Conservation (phyloP, 2,888 invertebrate species). For the Boloria euphrosyne region DNA sequence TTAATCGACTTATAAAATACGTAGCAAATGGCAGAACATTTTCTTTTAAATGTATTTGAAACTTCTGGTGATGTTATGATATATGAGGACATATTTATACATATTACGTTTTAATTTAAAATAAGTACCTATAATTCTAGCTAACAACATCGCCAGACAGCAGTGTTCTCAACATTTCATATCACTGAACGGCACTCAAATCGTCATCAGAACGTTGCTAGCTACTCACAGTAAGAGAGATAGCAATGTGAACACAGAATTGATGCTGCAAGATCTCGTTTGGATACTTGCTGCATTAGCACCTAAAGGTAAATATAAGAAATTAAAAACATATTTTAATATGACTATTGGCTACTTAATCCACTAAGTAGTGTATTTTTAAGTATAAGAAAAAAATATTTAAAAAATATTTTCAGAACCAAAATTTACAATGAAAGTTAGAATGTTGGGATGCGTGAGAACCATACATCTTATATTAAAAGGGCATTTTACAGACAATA, state of each 20-base stretch:
- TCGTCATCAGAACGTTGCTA: conserved; percentile 79
- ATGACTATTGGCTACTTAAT: no score
- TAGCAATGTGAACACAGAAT: conserved; percentile 74
- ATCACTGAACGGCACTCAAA: conserved; percentile 80
- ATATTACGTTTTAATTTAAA: neutral
- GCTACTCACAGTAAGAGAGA: conserved; percentile 79
- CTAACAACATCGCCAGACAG: conserved; percentile 75
- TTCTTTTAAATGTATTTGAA: no score
- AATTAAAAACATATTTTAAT: neutral
- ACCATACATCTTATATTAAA: conserved; percentile 84
- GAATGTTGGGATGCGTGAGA: conserved; percentile 83
- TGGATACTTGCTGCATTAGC: conserved; percentile 84
- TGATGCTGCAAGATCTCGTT: conserved; percentile 82
- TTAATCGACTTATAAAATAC: conserved; percentile 2
- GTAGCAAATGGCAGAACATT: neutral
- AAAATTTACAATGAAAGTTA: conserved; percentile 86
- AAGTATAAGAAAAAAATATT: neutral
- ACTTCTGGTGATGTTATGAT: no score
- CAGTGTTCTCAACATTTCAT: conserved; percentile 80
- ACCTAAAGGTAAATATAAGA: conserved; percentile 69
- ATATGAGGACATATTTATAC: neutral
- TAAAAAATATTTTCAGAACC: conserved; percentile 67
- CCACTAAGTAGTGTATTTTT: no score
- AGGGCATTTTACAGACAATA: conserved; percentile 82
- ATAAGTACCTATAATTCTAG: conserved; percentile 61